Percentiles rank a stretch among this genome's conserved stretches.
These are phyloP conservation scores for Pachypeltis micranthus DNA, from an alignment of 1,140 invertebrate species.

Conservation along the genomic window DNA sequence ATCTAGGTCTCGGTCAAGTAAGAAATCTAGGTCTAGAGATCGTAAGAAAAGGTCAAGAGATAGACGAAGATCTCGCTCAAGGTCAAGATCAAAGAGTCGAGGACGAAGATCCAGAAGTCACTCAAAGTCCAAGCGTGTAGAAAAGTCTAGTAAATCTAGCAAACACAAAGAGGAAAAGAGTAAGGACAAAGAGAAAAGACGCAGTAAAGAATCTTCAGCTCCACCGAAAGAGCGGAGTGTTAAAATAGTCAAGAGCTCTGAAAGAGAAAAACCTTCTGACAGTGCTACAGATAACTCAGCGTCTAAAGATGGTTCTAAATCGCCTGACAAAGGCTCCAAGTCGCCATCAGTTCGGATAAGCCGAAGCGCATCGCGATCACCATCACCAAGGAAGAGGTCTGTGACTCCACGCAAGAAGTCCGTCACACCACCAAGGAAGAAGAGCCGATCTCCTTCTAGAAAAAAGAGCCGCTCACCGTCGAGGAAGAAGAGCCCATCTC, in stretches of 20 bases:
- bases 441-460: slow-evolving; percentile 16
- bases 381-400: not conserved
- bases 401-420: not conserved
- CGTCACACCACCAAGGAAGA: slow-evolving; percentile 3
- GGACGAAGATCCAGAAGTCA: slow-evolving; percentile 34
- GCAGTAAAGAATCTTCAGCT: slow-evolving; percentile 25
- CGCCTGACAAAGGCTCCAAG: not conserved
- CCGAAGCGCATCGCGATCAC: not conserved
- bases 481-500: slow-evolving; percentile 15
- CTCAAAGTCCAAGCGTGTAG: slow-evolving; percentile 29
- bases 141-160: slow-evolving; percentile 33
- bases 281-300: not conserved
- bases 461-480: slow-evolving; percentile 15
- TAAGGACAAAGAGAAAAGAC: slow-evolving; percentile 30
- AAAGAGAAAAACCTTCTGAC: slow-evolving; percentile 10
- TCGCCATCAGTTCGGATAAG: not conserved
- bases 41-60: slow-evolving; percentile 41
- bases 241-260: slow-evolving; percentile 29
- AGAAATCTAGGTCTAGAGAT: slow-evolving; percentile 30
- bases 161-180: slow-evolving; percentile 37
- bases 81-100: slow-evolving; percentile 39
- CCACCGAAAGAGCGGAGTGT: slow-evolving; percentile 31
- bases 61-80: slow-evolving; percentile 42
- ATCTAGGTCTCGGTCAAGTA: slow-evolving; percentile 32
- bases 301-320: not conserved